phyloP scores from a whole-genome alignment of 92 coral and sea anemone species.

The Blastomussa wellsi region DNA sequence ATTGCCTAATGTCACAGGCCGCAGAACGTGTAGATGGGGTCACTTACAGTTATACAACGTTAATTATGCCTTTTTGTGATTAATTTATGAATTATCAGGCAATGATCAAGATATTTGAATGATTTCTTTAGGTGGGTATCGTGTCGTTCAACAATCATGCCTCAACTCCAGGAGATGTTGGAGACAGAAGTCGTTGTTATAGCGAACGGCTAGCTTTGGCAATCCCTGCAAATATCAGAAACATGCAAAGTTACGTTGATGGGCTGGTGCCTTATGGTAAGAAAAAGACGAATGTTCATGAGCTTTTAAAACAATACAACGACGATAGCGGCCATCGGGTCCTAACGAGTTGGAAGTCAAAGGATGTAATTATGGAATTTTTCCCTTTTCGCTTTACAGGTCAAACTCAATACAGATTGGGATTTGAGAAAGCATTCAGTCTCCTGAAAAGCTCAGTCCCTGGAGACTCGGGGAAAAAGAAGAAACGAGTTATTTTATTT shows the following conservation, averaged over 20 bases:
- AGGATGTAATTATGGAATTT: no score
- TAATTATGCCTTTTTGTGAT: no score
- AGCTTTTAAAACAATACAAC: neutral
- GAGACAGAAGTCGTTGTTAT: slow-evolving; percentile 37
- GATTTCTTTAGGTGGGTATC: slow-evolving; percentile 46
- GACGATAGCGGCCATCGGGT: no score
- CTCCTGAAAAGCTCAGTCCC: slow-evolving; percentile 28
- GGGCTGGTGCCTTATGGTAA: slow-evolving; percentile 5
- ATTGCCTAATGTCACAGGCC: neutral
- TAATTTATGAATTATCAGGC: neutral
- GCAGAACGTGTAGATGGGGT: neutral
- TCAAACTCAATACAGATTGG: slow-evolving; percentile 19
- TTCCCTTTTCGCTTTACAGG: slow-evolving; percentile 2
- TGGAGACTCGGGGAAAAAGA: neutral
- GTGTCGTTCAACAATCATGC: slow-evolving; percentile 52
- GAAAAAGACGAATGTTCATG: neutral
- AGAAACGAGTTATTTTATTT: slow-evolving; percentile 48
- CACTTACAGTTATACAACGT: no score
- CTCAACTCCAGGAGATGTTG: slow-evolving; percentile 38
- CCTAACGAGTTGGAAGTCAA: no score
- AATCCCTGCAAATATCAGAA: slow-evolving; percentile 39
- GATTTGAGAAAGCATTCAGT: slow-evolving; percentile 49
- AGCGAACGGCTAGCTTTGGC: slow-evolving; percentile 51
- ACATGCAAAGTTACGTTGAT: slow-evolving; percentile 36
- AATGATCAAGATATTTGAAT: neutral